Conservation (phyloP, 2,888 invertebrate species). For the Polia nebulosa region DNA sequence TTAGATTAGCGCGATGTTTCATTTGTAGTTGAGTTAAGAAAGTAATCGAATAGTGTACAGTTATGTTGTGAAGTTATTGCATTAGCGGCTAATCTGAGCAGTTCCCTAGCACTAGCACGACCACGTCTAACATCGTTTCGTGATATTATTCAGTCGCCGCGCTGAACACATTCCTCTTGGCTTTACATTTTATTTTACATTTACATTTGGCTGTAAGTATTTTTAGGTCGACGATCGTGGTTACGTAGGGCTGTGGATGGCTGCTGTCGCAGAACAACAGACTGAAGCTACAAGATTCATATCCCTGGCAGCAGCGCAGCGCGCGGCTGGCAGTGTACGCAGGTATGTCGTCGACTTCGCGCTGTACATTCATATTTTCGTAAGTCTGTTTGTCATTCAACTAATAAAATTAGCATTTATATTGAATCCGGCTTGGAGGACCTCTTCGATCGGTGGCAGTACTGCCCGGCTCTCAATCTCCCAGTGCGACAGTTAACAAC, state of each 20-base stretch:
- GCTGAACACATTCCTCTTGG: not conserved
- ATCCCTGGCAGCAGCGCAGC: not conserved
- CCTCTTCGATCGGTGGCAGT: conserved; percentile 42
- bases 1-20: conserved; percentile 14
- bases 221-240: not conserved
- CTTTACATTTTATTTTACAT: too few species aligned
- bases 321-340: not conserved
- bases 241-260: not conserved
- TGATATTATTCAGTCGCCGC: not conserved
- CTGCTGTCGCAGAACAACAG: not conserved
- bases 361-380: conserved; percentile 70
- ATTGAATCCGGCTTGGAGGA: conserved; percentile 63
- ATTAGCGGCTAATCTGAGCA: not conserved
- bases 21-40: conserved; percentile 7
- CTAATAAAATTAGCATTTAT: conserved; percentile 75
- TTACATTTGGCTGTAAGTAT: not conserved
- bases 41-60: conserved; percentile 16
- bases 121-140: not conserved
- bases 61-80: not conserved
- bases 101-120: not conserved
- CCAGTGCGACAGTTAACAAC: not conserved
- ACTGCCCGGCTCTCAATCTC: not conserved
- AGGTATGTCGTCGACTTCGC: conserved; percentile 44
- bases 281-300: not conserved
- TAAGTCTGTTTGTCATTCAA: conserved; percentile 72